Evolutionary conservation across 2,888 invertebrate species (phyloP), one percentile per base, ranked within the genome.

Genomic region (Pasiphila rectangulata): DNA sequence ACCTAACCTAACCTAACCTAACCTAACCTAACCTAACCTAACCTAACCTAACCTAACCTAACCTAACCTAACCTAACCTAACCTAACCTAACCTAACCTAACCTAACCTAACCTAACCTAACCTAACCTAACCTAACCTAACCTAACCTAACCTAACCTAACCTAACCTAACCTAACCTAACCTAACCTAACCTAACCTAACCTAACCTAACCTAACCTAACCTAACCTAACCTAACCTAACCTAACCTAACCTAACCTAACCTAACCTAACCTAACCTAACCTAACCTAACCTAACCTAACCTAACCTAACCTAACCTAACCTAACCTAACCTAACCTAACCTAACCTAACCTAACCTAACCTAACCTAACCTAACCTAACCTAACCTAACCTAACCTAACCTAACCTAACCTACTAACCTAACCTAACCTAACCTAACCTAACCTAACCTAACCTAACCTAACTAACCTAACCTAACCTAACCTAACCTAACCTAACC

Each of bases 361-460:
- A 47, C 46, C 46, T 47, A 47, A 47, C 46, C 46, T 47, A 47
- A 47, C 41, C 46, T 47, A 47, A 47, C 46, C 46, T 47, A 47
- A 47, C 44, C 49, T 49, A 40, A 40, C 42, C 45, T 49, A 44
- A 44, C 44, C 44, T 44, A 44, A 44, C 44, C 49, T 44, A 21
- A 25, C 25, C 25, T 9, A 9, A 9, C 25, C 9, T 25, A 25
- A 25, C 36, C 39, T n/a, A n/a, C n/a, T n/a, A n/a, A n/a, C n/a
- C n/a, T n/a, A n/a, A n/a, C n/a, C n/a, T n/a, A n/a, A n/a, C 49
- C 49, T 44, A 49, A 47, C 47, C 47, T 41, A 41, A 47, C 52
- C 45, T 44, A 47, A 45, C 47, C 52, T 45, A 52, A 45, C 45
- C 52, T 47, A 45, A 52, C 47, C 52, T 47, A 46, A 47, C 47